phyloP scores from a whole-genome alignment of 2,888 invertebrate species.

The Xestia xanthographa region DNA sequence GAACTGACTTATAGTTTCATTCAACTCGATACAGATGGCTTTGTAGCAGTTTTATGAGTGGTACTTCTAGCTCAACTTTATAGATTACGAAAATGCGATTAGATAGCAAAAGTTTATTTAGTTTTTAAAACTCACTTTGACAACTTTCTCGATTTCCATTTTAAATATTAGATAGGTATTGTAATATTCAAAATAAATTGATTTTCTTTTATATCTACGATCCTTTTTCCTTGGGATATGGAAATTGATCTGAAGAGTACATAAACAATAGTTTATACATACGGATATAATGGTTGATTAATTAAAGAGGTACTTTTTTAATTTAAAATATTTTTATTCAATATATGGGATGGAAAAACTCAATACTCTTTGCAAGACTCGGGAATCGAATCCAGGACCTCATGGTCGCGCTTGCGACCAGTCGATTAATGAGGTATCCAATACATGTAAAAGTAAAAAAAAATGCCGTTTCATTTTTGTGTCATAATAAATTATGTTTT shows the following conservation, averaged over 20 bases:
- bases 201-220: not conserved
- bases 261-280: too few species aligned
- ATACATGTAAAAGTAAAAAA: too few species aligned
- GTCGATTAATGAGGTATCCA: too few species aligned
- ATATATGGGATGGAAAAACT: not conserved
- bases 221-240: not conserved
- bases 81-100: slow-evolving; percentile 14
- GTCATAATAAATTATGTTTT: not conserved
- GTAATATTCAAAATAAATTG: not conserved
- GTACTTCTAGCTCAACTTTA: slow-evolving; percentile 13
- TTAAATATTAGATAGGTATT: not conserved
- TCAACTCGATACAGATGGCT: slow-evolving; percentile 18
- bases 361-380: too few species aligned
- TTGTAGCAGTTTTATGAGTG: slow-evolving; percentile 1
- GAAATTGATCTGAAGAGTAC: not conserved
- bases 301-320: too few species aligned
- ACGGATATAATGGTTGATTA: too few species aligned
- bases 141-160: not conserved
- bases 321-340: too few species aligned
- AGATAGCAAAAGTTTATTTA: slow-evolving; percentile 5
- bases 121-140: not conserved
- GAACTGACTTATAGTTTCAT: slow-evolving; percentile 12
- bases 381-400: too few species aligned
- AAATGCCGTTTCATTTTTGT: not conserved
- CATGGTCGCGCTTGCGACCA: too few species aligned